phyloP scores from a whole-genome alignment of 2,113 vertebrate species.

The Sminthopsis crassicaudata region DNA sequence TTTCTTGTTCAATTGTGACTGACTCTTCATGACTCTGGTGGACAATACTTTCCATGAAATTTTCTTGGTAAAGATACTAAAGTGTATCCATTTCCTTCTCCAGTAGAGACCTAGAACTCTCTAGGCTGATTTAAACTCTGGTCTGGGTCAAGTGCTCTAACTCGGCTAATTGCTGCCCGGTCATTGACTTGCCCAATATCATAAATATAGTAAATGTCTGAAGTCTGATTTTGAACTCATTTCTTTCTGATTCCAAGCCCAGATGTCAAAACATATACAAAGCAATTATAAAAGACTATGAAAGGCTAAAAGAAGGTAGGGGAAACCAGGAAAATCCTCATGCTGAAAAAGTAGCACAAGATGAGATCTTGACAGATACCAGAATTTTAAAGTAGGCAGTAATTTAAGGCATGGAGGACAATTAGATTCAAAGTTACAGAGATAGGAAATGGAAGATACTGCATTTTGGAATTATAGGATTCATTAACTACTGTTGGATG shows the following conservation, averaged over 20 bases:
- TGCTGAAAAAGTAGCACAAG: background rate
- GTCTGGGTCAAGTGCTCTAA: background rate
- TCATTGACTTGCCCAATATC: background rate
- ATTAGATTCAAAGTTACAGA: background rate
- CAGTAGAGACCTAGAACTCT: background rate
- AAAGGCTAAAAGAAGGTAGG: background rate
- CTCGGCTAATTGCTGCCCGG: no score
- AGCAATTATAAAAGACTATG: background rate
- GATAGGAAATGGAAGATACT: background rate
- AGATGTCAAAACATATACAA: background rate
- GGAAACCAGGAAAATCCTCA: background rate
- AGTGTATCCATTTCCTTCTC: background rate
- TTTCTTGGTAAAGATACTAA: background rate
- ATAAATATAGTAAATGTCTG: background rate
- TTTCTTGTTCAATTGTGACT: background rate
- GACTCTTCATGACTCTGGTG: background rate
- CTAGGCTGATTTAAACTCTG: no score
- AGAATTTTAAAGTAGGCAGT: background rate
- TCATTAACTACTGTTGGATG: background rate
- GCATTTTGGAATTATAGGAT: background rate
- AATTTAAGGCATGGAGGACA: background rate
- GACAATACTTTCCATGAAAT: background rate
- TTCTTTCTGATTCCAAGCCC: background rate
- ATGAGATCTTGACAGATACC: background rate
- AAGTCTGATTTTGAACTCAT: background rate